Percentiles rank a stretch among this genome's conserved stretches.
Conservation (phyloP, 2,113 vertebrate species). For the Aythya baeri region DNA sequence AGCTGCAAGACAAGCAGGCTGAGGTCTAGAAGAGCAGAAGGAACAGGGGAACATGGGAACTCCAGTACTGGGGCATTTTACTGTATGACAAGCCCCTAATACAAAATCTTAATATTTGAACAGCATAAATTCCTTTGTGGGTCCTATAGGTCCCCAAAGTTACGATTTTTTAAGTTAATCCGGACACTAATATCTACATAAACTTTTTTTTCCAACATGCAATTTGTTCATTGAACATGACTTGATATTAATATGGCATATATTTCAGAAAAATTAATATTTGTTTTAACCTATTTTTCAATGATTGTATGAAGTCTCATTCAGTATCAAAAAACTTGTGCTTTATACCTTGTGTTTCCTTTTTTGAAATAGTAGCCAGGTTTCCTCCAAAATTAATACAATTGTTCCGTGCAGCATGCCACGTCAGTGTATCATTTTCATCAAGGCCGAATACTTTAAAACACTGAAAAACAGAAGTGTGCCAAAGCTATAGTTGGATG, state of each 20-base stretch:
- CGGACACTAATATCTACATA: background rate
- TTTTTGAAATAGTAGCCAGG: constrained; percentile 83
- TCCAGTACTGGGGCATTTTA: background rate
- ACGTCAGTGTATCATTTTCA: constrained; percentile 75
- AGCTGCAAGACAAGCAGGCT: background rate
- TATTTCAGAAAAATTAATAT: background rate
- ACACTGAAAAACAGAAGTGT: constrained; percentile 78
- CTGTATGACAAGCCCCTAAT: background rate
- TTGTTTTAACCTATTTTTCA: background rate
- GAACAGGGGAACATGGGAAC: background rate
- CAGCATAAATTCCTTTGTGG: background rate
- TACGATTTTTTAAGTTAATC: background rate
- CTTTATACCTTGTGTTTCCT: constrained; percentile 84
- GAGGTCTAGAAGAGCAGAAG: background rate
- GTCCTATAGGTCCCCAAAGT: background rate
- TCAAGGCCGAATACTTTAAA: constrained; percentile 79
- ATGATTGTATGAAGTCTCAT: background rate
- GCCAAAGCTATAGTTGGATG: background rate
- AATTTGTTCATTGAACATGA: background rate
- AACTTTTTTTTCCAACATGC: background rate
- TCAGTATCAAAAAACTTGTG: background rate
- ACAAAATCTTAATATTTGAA: background rate
- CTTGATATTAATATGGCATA: background rate
- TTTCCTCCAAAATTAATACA: constrained; percentile 87
- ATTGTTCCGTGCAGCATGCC: constrained; percentile 81